Percentiles rank a stretch among this genome's conserved stretches.
These are phyloP conservation scores for Harpalus rubripes DNA, from an alignment of 2,888 invertebrate species.

Conservation along the genomic window DNA sequence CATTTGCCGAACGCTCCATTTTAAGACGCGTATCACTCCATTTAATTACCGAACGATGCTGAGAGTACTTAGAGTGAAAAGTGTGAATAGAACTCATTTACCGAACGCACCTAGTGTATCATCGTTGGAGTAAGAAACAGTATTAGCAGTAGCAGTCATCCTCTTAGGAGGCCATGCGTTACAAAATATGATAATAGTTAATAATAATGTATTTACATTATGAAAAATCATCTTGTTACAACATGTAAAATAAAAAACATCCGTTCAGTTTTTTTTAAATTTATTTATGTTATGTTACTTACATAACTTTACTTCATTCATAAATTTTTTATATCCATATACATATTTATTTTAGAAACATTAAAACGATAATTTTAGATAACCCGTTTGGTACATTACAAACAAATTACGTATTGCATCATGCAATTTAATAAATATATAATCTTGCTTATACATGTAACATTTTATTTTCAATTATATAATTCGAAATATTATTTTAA, in stretches of 20 bases:
- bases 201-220: neutral
- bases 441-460: neutral
- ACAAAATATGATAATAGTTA: too few species aligned
- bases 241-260: neutral
- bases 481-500: too few species aligned
- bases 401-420: neutral
- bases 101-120: too few species aligned
- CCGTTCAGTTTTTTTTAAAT: neutral
- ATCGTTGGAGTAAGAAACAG: too few species aligned
- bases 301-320: neutral
- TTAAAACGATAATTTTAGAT: slow-evolving; percentile 2
- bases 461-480: too few species aligned
- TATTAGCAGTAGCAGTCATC: too few species aligned
- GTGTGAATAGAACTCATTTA: too few species aligned
- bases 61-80: too few species aligned
- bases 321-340: neutral
- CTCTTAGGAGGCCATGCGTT: too few species aligned
- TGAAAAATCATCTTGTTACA: neutral
- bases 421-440: neutral
- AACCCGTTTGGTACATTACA: neutral
- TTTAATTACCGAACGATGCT: too few species aligned
- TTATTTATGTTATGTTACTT: slow-evolving; percentile 1
- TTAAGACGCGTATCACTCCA: too few species aligned
- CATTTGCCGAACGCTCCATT: too few species aligned
- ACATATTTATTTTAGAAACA: neutral